phyloP scores from a whole-genome alignment of 2,797 vertebrate genomes.

The Tarsius wallacei region DNA sequence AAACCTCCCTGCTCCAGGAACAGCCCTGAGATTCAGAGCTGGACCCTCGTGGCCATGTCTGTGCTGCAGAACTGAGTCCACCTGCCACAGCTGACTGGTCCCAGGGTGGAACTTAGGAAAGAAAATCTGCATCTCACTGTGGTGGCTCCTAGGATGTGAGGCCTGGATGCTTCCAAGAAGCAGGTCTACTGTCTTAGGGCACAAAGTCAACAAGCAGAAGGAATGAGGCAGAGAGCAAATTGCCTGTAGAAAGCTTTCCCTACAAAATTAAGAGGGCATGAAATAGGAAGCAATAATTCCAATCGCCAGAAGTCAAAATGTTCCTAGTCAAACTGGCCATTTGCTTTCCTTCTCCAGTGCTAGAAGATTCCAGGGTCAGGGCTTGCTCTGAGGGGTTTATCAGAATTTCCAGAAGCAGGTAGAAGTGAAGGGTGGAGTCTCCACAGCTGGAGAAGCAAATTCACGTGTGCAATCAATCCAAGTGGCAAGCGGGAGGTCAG shows the following conservation, averaged over 20 bases:
- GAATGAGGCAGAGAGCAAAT: not conserved
- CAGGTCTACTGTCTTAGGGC: not conserved
- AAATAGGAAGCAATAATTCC: not conserved
- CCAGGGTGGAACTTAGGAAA: not conserved
- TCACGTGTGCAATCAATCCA: not conserved
- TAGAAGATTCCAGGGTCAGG: conserved; percentile 24
- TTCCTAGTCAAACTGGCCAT: not conserved
- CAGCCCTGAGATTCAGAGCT: not conserved
- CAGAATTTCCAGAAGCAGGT: not conserved
- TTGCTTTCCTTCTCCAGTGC: not conserved
- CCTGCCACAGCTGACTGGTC: not conserved
- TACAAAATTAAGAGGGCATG: not conserved
- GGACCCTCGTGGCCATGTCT: no score
- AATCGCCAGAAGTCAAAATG: not conserved
- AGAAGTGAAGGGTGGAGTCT: no score
- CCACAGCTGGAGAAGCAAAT: not conserved
- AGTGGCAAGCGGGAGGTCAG: not conserved
- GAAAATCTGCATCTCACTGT: not conserved
- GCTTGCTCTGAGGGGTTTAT: not conserved
- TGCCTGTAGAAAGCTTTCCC: not conserved
- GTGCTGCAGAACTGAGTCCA: not conserved
- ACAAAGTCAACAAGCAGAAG: not conserved
- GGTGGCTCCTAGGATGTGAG: not conserved
- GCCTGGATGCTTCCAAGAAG: not conserved
- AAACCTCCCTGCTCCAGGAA: not conserved